A percentile compares a stretch with the other conserved stretches of the same genome.
phyloP scores from a whole-genome alignment of 2,888 invertebrate genomes.

The Rhaphigaster nebulosa region DNA sequence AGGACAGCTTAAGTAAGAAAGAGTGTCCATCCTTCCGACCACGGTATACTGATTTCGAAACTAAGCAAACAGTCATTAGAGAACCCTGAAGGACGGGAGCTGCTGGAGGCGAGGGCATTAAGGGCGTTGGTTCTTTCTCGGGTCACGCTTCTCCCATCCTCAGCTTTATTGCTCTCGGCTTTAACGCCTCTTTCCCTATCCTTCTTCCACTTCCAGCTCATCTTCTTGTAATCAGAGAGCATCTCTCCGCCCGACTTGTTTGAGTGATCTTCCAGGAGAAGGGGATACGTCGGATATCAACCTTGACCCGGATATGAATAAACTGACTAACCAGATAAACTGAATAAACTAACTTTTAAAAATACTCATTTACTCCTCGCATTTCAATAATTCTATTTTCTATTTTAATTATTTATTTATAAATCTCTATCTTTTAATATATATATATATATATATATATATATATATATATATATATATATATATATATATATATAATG shows the following conservation, averaged over 20 bases:
- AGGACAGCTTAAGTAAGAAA: not conserved
- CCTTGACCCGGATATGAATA: not conserved
- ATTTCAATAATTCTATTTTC: too few species aligned
- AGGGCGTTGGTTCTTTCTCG: not conserved
- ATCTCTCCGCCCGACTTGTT: not conserved
- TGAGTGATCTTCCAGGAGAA: not conserved
- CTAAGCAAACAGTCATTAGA: conserved; percentile 34
- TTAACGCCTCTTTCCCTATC: conserved; percentile 40
- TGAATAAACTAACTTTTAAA: too few species aligned
- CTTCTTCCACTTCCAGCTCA: conserved; percentile 3
- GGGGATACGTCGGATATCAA: not conserved
- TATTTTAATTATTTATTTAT: too few species aligned
- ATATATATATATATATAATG: too few species aligned
- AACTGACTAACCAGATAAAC: too few species aligned
- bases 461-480: too few species aligned
- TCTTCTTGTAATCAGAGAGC: conserved; percentile 35
- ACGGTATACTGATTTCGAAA: not conserved
- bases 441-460: too few species aligned
- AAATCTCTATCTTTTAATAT: too few species aligned
- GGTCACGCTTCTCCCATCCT: conserved; percentile 43
- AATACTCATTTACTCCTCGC: too few species aligned
- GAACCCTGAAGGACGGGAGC: not conserved
- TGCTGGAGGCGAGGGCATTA: conserved; percentile 28
- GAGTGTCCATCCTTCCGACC: too few species aligned
- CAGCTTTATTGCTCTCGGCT: not conserved